phyloP scores from a whole-genome alignment of 2,888 invertebrate species.

The Tortrix viridana region DNA sequence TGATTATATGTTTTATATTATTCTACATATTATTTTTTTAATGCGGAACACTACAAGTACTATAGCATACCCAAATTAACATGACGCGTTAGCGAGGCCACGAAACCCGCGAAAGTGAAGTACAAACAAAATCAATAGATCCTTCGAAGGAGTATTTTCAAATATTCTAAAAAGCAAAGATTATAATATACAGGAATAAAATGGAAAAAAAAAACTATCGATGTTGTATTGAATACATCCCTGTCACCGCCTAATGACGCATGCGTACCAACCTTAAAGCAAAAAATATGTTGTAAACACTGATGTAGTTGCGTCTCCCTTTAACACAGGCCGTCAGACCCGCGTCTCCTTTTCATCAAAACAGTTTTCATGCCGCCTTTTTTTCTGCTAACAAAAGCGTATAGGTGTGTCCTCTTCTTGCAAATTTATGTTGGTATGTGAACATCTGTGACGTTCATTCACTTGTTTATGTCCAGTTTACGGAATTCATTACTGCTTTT shows the following conservation, averaged over 20 bases:
- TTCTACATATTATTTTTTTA: too few relatives aligned
- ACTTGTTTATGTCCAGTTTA: constrained; percentile 38
- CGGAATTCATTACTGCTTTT: constrained; percentile 50
- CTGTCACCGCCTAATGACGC: constrained; percentile 71
- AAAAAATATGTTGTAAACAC: constrained; percentile 60
- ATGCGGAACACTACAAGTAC: too few relatives aligned
- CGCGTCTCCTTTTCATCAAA: constrained; percentile 57
- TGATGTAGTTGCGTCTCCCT: constrained; percentile 65
- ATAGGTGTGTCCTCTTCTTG: constrained; percentile 52
- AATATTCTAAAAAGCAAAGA: too few relatives aligned
- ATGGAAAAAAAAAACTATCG: not conserved
- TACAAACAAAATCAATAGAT: too few relatives aligned
- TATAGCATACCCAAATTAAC: too few relatives aligned
- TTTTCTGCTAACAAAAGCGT: constrained; percentile 38
- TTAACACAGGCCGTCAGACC: constrained; percentile 41
- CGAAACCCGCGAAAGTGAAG: too few relatives aligned
- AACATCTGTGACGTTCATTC: constrained; percentile 17
- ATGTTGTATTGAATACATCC: constrained; percentile 49
- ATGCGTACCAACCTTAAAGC: constrained; percentile 75
- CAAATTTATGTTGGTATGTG: constrained; percentile 64
- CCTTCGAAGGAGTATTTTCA: too few relatives aligned
- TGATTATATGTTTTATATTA: too few relatives aligned
- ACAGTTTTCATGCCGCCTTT: constrained; percentile 59
- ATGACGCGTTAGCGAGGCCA: too few relatives aligned
- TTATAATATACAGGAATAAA: not conserved